These are phyloP conservation scores for Coboldia fuscipes DNA, from an alignment of 1,140 invertebrate genomes.

Conservation along the genomic window DNA sequence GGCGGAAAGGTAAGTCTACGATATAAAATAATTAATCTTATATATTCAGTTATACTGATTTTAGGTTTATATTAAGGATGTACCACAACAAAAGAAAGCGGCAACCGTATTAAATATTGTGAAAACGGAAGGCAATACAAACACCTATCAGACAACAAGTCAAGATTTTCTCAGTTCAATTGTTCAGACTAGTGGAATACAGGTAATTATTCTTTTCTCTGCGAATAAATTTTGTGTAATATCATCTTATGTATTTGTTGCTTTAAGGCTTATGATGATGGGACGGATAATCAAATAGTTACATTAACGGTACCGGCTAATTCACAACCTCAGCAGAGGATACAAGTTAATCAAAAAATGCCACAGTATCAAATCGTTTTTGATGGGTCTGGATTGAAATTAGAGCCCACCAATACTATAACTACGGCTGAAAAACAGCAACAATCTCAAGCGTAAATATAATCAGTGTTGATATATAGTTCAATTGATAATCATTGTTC, in stretches of 20 bases:
- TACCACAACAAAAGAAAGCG: conserved; percentile 14
- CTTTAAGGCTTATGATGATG: not conserved
- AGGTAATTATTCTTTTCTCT: conserved; percentile 6
- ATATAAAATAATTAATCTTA: conserved; percentile 21
- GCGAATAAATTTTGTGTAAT: not conserved
- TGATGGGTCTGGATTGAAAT: not conserved
- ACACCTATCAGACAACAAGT: conserved; percentile 8
- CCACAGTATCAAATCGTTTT: conserved; percentile 3
- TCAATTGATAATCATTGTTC: not conserved
- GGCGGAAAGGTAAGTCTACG: conserved; percentile 28
- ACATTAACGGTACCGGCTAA: not conserved
- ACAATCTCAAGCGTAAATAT: not conserved
- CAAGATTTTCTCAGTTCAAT: conserved; percentile 15
- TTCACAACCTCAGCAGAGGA: not conserved
- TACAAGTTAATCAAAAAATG: not conserved
- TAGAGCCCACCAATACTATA: not conserved
- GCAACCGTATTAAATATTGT: conserved; percentile 1
- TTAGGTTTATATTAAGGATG: conserved; percentile 30
- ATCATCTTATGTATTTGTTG: not conserved
- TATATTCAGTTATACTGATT: conserved; percentile 1
- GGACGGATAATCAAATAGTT: not conserved
- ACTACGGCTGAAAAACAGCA: not conserved
- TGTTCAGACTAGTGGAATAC: conserved; percentile 17
- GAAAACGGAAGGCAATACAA: conserved; percentile 12
- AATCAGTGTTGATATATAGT: not conserved